phyloP scores from a whole-genome alignment of 1,140 invertebrate species.

The Neocloeon triangulifer region DNA sequence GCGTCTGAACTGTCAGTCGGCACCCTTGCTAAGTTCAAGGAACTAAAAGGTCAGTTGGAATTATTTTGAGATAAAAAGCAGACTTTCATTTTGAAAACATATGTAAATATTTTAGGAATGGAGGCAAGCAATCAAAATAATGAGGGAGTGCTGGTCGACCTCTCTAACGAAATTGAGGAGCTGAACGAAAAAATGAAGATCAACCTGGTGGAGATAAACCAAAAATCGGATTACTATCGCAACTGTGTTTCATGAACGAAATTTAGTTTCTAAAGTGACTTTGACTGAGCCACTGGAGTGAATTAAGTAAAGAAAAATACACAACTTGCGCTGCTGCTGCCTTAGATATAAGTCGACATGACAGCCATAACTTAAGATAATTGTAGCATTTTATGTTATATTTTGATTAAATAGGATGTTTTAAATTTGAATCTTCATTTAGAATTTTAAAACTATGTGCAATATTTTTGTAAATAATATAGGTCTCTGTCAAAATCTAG shows the following conservation, averaged over 20 bases:
- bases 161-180: conserved; percentile 18
- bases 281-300: too few species aligned
- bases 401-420: too few species aligned
- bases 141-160: conserved; percentile 19
- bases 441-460: too few species aligned
- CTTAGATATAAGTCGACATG: too few species aligned
- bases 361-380: too few species aligned
- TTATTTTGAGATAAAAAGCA: neutral
- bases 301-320: too few species aligned
- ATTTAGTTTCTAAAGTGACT: too few species aligned
- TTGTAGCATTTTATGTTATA: too few species aligned
- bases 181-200: conserved; percentile 22
- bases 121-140: conserved; percentile 22
- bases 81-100: neutral
- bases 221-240: conserved; percentile 21
- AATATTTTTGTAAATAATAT: too few species aligned
- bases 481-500: too few species aligned
- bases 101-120: conserved; percentile 17
- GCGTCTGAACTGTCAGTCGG: conserved; percentile 54
- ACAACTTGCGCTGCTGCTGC: too few species aligned
- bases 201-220: conserved; percentile 21
- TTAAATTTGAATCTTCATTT: too few species aligned
- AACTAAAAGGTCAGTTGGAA: conserved; percentile 30
- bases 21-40: conserved; percentile 46
- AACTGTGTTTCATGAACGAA: conserved; percentile 19